Evolutionary conservation across 2,888 invertebrate genomes (phyloP), one percentile per base, ranked within the genome.

Genomic region (Rhynchonema sp.): DNA sequence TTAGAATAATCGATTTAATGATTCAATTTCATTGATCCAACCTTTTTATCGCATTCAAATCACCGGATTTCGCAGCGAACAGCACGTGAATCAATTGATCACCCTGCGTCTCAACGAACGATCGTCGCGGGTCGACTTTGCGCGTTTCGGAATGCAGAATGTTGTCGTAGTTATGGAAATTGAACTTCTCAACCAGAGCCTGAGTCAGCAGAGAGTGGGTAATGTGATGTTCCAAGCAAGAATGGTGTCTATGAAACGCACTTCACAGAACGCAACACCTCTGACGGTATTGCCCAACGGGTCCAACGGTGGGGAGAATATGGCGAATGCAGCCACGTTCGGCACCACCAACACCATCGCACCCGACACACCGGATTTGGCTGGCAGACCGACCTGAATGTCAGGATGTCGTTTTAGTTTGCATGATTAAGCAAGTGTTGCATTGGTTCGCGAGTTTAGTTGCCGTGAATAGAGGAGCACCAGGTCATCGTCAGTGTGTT

Each of bases 21-120:
- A 17, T 38, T 38, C 17, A 38, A 38, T 38, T 38, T 46, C 38
- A 29, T 3, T 17, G 6, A 9, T 25, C 26, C 6, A 55, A 29
- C 29, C 55, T 27, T 29, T 29, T 55, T 77, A 61, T 53, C 23
- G 88, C 89, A 1, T 88, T 86, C 1, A 91, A 82, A 77, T 92
- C 91, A 13, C 91, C 91, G 72, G 87, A 85, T n/a, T 89, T 88
- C 2, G 92, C 87, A 49, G 89, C 87, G 75, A 91, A 92, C 46
- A 92, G 78, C 29, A 92, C 79, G 75, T 88, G 88, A 20, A 91
- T 90, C 67, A 92, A 86, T 65, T 85, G 86, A 2, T 61, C 61
- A 20, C 49, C 29, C 23, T 59, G 55, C 20, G 46, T 60, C 64
- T 61, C 62, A 22, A 27, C 29, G 13, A 3, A 49, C 26, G 88